Evolutionary conservation across 1,140 invertebrate species (phyloP).

Genomic region (Drosophila serrata): DNA sequence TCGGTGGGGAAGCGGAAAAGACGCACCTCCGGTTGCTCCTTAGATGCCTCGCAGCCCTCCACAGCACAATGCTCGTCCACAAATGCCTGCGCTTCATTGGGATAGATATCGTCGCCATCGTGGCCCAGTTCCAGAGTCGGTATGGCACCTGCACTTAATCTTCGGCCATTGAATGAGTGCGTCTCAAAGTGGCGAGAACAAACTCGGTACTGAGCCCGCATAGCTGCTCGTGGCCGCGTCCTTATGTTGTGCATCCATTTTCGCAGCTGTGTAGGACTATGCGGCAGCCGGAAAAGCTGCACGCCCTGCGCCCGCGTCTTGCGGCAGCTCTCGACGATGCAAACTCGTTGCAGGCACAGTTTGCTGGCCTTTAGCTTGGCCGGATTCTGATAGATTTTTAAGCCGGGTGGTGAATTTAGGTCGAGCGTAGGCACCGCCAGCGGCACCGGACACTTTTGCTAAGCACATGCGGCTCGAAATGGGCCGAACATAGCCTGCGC

Average conservation of each 20-base stretch:
- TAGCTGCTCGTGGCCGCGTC: conserved; percentile 50
- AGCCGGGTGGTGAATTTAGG: conserved; percentile 69
- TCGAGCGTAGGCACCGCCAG: conserved; percentile 76
- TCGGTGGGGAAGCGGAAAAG: conserved; percentile 78
- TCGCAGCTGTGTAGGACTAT: conserved; percentile 67
- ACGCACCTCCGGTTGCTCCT: conserved; percentile 71
- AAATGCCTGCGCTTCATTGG: conserved; percentile 76
- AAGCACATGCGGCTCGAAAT: conserved; percentile 76
- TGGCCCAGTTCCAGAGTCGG: conserved; percentile 78
- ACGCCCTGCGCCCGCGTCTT: conserved; percentile 73
- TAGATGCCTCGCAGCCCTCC: conserved; percentile 63
- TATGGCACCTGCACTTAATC: conserved; percentile 71
- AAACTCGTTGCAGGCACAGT: conserved; percentile 69
- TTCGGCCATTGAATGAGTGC: conserved; percentile 73
- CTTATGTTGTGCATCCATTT: conserved; percentile 81
- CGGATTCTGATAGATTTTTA: conserved; percentile 81
- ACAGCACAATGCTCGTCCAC: conserved; percentile 73
- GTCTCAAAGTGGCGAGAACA: conserved; percentile 77
- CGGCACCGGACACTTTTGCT: conserved; percentile 81
- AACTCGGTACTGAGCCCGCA: conserved; percentile 67
- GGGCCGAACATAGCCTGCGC: conserved; percentile 70
- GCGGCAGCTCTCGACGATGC: conserved; percentile 76
- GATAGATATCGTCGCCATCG: conserved; percentile 70
- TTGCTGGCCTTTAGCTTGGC: conserved; percentile 73
- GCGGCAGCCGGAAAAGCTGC: conserved; percentile 75